These are phyloP conservation scores for Sminthurides aquaticus DNA, from an alignment of 2,888 invertebrate genomes.

Conservation along the genomic window DNA sequence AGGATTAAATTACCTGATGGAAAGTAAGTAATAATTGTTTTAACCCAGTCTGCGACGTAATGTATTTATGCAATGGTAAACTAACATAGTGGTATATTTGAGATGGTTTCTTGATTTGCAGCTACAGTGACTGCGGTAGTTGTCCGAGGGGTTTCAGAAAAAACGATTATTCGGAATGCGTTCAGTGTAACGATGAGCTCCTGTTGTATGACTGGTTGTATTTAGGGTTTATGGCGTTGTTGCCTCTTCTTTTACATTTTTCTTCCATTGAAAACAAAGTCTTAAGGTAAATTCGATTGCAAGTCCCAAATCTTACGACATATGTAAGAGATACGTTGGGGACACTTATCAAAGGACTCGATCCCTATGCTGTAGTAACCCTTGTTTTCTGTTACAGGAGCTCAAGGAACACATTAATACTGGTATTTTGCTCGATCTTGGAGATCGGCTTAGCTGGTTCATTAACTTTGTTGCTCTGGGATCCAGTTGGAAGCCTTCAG, in stretches of 20 bases:
- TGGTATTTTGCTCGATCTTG: slow-evolving; percentile 73
- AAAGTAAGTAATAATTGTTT: slow-evolving; percentile 28
- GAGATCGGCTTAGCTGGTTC: slow-evolving; percentile 72
- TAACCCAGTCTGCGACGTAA: slow-evolving; percentile 1
- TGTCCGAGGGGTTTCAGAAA: slow-evolving; percentile 73
- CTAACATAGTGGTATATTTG: background rate
- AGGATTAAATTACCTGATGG: slow-evolving; percentile 60
- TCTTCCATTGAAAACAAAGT: slow-evolving; percentile 69
- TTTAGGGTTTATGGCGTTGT: slow-evolving; percentile 83
- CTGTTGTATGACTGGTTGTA: slow-evolving; percentile 87
- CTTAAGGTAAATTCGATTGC: slow-evolving; percentile 25
- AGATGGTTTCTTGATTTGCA: slow-evolving; percentile 38
- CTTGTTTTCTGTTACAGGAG: slow-evolving; percentile 51
- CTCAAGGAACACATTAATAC: slow-evolving; percentile 63
- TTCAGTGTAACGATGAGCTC: slow-evolving; percentile 53
- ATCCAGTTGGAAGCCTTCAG: slow-evolving; percentile 69
- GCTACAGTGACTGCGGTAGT: slow-evolving; percentile 74
- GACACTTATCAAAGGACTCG: slow-evolving; percentile 3
- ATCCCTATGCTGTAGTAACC: background rate
- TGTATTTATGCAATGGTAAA: background rate
- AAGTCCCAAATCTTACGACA: background rate
- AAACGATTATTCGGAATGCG: slow-evolving; percentile 64
- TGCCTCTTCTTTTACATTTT: slow-evolving; percentile 82
- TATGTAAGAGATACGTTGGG: background rate
- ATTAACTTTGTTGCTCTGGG: slow-evolving; percentile 67